A percentile compares a stretch with the other conserved stretches of the same genome.
phyloP scores from a whole-genome alignment of 2,113 vertebrate species.

The Apus apus region DNA sequence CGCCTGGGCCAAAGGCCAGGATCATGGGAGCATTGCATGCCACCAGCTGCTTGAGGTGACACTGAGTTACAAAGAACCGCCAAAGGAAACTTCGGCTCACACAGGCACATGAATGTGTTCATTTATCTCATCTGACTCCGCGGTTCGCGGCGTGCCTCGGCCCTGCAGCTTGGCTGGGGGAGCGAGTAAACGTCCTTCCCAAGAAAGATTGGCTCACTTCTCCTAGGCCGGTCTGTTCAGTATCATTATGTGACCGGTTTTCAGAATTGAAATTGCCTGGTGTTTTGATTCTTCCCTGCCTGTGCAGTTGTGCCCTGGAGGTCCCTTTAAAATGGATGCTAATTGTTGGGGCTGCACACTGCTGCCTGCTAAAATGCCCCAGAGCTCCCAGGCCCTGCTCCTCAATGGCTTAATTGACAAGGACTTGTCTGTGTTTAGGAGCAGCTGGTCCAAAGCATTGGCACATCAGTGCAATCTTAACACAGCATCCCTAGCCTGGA shows the following conservation, averaged over 20 bases:
- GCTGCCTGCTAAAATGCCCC: constrained; percentile 87
- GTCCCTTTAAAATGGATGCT: constrained; percentile 95
- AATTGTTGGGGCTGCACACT: constrained; percentile 96
- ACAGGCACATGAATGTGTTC: constrained; percentile 79
- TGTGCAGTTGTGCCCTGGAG: constrained; percentile 89
- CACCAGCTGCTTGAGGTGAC: constrained; percentile 96
- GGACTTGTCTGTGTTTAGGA: constrained; percentile 99
- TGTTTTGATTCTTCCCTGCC: constrained; percentile 84
- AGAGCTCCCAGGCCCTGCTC: constrained; percentile 91
- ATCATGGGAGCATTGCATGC: constrained; percentile 84
- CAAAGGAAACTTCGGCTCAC: constrained; percentile 78
- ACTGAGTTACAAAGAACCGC: constrained; percentile 81
- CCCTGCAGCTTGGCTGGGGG: constrained; percentile 52
- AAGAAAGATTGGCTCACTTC: constrained; percentile 76
- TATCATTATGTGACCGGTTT: constrained; percentile 80
- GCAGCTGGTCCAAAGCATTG: constrained; percentile 97
- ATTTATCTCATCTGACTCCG: constrained; percentile 77
- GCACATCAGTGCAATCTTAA: constrained; percentile 97
- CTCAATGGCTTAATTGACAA: constrained; percentile 99
- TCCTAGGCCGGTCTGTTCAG: constrained; percentile 79
- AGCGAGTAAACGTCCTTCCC: constrained; percentile 28
- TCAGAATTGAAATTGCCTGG: constrained; percentile 80
- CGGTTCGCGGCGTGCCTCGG: constrained; percentile 21
- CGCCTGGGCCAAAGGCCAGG: constrained; percentile 92
- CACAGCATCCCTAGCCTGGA: constrained; percentile 90